A percentile compares a stretch with the other conserved stretches of the same genome.
Conservation (phyloP, 2,113 vertebrate species). For the Anolis carolinensis region DNA sequence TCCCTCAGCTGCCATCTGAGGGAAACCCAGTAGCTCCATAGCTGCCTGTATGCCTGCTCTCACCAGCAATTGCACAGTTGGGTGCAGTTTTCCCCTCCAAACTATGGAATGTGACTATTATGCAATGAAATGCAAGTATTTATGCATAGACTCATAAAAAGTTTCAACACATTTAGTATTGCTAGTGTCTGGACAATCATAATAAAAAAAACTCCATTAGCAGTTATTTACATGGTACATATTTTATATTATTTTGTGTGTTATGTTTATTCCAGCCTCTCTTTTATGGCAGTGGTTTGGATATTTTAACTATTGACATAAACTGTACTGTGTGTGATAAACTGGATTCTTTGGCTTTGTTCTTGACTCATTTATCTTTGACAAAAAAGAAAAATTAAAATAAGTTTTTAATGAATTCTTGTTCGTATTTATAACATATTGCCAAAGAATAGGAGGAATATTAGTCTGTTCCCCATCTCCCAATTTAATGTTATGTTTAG, state of each 20-base stretch:
- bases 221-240: not conserved
- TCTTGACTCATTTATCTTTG: constrained; percentile 48
- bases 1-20: too few species aligned
- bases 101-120: too few species aligned
- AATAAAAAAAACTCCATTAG: not conserved
- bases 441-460: constrained; percentile 63
- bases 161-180: not conserved
- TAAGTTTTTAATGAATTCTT: constrained; percentile 35
- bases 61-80: too few species aligned
- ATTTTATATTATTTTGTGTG: not conserved
- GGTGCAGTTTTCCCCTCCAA: too few species aligned
- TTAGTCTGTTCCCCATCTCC: constrained; percentile 24
- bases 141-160: not conserved
- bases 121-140: too few species aligned
- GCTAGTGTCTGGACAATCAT: too few species aligned
- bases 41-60: too few species aligned
- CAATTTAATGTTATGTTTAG: constrained; percentile 52
- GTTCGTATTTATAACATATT: constrained; percentile 48
- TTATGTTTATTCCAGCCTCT: constrained; percentile 20
- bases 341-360: constrained; percentile 28
- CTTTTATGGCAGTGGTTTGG: constrained; percentile 48
- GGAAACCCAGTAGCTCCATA: too few species aligned
- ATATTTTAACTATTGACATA: constrained; percentile 41
- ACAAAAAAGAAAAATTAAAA: constrained; percentile 50
- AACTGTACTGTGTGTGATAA: constrained; percentile 43